Percentiles rank a stretch among this genome's conserved stretches.
These are phyloP conservation scores for Adineta ricciae DNA, from an alignment of 2,888 invertebrate genomes.

Conservation along the genomic window DNA sequence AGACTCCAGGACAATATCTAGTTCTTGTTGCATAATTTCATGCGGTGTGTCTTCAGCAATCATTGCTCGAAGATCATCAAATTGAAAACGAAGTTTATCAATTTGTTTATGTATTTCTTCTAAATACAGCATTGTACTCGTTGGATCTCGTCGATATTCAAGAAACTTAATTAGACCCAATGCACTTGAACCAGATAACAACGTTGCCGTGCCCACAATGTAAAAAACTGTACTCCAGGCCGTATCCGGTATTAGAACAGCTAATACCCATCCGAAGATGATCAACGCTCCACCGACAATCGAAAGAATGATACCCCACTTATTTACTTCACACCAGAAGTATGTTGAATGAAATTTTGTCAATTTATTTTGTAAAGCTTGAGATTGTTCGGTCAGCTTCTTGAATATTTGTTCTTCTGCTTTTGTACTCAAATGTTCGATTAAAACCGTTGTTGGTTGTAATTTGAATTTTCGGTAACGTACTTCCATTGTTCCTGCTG, in stretches of 20 bases:
- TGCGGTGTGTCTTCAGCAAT: constrained; percentile 18
- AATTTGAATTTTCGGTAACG: constrained; percentile 10
- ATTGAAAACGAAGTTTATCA: constrained; percentile 21
- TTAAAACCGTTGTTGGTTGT: background rate
- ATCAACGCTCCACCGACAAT: background rate
- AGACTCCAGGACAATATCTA: background rate
- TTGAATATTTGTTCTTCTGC: background rate
- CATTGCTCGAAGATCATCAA: background rate
- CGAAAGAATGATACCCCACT: background rate
- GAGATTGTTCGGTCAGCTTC: background rate
- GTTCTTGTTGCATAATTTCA: constrained; percentile 1
- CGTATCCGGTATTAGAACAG: background rate
- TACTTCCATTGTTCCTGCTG: background rate
- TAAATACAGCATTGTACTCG: background rate
- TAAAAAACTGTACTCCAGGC: background rate
- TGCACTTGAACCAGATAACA: background rate
- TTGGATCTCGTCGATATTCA: background rate
- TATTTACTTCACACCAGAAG: background rate
- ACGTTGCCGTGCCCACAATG: background rate
- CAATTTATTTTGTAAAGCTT: background rate
- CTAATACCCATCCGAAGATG: background rate
- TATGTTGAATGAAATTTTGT: constrained; percentile 10
- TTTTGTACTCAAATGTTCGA: background rate
- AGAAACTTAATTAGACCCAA: background rate
- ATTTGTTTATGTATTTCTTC: constrained; percentile 16